Evolutionary conservation across 2,113 vertebrate species (phyloP).

Genomic region (Taxidea taxus): DNA sequence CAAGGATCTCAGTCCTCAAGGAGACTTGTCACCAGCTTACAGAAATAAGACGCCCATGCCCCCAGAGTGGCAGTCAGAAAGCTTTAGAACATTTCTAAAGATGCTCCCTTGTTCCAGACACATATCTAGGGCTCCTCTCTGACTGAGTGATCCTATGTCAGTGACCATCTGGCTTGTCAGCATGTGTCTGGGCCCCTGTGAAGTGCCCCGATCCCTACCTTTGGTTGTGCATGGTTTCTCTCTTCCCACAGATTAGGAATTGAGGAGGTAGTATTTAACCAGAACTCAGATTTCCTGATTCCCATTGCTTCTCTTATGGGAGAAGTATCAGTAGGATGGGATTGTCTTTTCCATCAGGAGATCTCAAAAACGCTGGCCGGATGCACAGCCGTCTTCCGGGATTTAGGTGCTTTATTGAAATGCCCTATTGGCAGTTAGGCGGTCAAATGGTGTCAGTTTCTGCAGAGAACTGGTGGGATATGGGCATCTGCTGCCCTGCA

Average conservation of each 20-base stretch:
- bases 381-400: neutral
- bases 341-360: neutral
- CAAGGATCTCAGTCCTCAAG: neutral
- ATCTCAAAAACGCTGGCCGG: neutral
- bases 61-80: neutral
- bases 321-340: neutral
- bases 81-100: neutral
- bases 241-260: slow-evolving; percentile 34
- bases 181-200: neutral
- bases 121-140: neutral
- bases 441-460: neutral
- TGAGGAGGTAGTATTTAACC: slow-evolving; percentile 61
- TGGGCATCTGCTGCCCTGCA: neutral
- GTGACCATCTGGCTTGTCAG: neutral
- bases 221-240: slow-evolving; percentile 33
- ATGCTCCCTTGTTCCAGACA: neutral
- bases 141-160: neutral
- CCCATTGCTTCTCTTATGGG: neutral
- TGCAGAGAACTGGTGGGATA: neutral
- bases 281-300: slow-evolving; percentile 16
- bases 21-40: neutral
- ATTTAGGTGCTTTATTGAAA: neutral
- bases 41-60: neutral
- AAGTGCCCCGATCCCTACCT: neutral
- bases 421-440: neutral